These are phyloP conservation scores for Steinernema scapterisci DNA, from an alignment of 2,888 invertebrate genomes.

Conservation along the genomic window DNA sequence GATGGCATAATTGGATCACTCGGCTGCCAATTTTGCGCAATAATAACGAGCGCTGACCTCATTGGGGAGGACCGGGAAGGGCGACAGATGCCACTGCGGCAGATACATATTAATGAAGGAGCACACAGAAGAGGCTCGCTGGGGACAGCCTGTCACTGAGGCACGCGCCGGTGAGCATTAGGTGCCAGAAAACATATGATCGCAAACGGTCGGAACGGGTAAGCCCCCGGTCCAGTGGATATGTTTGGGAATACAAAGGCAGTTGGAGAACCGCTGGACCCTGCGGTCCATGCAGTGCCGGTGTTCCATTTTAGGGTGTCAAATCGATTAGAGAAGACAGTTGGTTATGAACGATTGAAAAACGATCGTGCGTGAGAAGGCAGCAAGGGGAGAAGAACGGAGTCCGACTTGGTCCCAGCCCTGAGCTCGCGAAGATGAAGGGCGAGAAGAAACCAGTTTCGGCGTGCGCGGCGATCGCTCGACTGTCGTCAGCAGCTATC, in stretches of 20 bases:
- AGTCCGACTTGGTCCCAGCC: slow-evolving; percentile 27
- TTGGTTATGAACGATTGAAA: slow-evolving; percentile 32
- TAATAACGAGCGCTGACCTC: slow-evolving; percentile 31
- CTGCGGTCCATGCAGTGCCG: not conserved
- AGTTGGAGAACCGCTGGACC: not conserved
- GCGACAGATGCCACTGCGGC: slow-evolving; percentile 27
- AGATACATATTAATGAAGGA: slow-evolving; percentile 16
- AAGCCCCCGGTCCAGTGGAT: too few relatives aligned
- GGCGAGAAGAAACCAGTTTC: slow-evolving; percentile 24
- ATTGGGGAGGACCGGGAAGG: slow-evolving; percentile 25
- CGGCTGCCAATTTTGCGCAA: slow-evolving; percentile 33
- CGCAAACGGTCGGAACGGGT: too few relatives aligned
- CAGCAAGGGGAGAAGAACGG: slow-evolving; percentile 11
- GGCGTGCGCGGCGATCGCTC: slow-evolving; percentile 21
- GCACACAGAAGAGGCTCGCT: not conserved
- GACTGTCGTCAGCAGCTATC: slow-evolving; percentile 26
- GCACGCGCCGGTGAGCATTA: not conserved
- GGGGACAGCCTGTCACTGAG: not conserved
- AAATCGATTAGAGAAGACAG: slow-evolving; percentile 31
- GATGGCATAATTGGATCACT: slow-evolving; percentile 29
- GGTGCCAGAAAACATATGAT: slow-evolving; percentile 17
- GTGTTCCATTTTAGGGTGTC: slow-evolving; percentile 32
- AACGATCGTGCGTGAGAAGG: slow-evolving; percentile 29
- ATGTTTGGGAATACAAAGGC: too few relatives aligned
- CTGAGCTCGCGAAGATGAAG: slow-evolving; percentile 12